These are phyloP conservation scores for Lochmaea capreae DNA, from an alignment of 2,888 invertebrate species.

Conservation along the genomic window DNA sequence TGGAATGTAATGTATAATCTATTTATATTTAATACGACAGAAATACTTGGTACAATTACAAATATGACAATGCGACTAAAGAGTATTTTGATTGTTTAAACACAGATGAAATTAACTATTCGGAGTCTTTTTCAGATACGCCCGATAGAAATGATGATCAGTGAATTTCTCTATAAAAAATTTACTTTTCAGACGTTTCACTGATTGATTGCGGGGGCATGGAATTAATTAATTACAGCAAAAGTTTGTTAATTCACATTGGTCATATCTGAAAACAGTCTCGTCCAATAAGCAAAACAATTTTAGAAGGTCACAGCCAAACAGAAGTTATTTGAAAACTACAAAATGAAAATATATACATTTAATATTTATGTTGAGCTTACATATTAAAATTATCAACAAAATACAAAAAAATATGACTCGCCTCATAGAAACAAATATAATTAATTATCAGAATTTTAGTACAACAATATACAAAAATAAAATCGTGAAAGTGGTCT, in stretches of 20 bases:
- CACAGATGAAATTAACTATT: constrained; percentile 23
- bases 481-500: constrained; percentile 2
- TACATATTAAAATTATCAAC: constrained; percentile 32
- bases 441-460: background rate
- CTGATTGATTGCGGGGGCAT: too few species aligned
- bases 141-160: background rate
- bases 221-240: background rate
- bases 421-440: background rate
- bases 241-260: background rate
- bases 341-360: constrained; percentile 39
- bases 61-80: constrained; percentile 21
- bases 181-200: background rate
- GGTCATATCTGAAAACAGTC: background rate
- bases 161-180: background rate
- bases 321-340: constrained; percentile 53
- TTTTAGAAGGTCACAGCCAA: constrained; percentile 58
- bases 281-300: constrained; percentile 22
- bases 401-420: constrained; percentile 14
- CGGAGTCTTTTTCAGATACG: background rate
- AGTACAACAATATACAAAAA: constrained; percentile 4
- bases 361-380: constrained; percentile 29
- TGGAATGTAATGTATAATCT: constrained; percentile 41
- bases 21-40: constrained; percentile 23
- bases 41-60: constrained; percentile 9
- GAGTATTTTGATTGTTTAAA: constrained; percentile 28